Evolutionary conservation across 30 jellyfish, hydroid and myxozoan genomes (phyloP), one percentile per base, ranked within the genome.

Genomic region (Cassiopea andromeda): DNA sequence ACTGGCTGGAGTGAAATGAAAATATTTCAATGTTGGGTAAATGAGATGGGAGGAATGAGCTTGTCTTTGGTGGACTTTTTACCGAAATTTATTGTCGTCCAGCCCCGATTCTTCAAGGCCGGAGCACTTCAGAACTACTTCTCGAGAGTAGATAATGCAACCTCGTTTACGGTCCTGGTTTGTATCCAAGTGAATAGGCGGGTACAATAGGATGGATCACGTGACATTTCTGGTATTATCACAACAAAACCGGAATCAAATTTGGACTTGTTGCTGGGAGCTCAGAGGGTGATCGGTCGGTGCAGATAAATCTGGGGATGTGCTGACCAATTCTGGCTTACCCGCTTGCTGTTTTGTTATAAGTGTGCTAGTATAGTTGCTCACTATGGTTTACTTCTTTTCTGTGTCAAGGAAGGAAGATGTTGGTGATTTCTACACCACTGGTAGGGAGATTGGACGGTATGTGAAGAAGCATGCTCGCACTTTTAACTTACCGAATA

Each of bases 361-460:
- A 70, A 7, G 54, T 43, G n/a, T 14, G 54, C 10, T 1, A 8
- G 12, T 8, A 46, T 43, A 75, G 2, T 44, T 48, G 69, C 46
- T 10, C 93, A 78, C 81, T 15, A 88, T 88, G 95, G 95, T 88
- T 16, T 88, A 48, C 82, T 88, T 88, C 57, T 88, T 88, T 69
- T 67, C 95, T n/a, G 95, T 80, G 7, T 88, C 95, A 12, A 78
- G 95, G 60, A 88, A 88, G 78, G 95, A 88, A 76, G 88, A 78
- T 88, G 90, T 88, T 38, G 87, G 69, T 18, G 61, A 88, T 44
- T 88, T 77, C 81, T 88, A 88, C 87, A 80, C 87, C 17, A 75
- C 79, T 44, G 95, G 95, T 58, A 88, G 67, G 61, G 95, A 88
- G 80, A 71, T 88, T 54, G 95, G 95, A 79, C 77, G 90, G 95